These are phyloP conservation scores for Apotomis turbidana DNA, from an alignment of 2,888 invertebrate genomes.

Conservation along the genomic window DNA sequence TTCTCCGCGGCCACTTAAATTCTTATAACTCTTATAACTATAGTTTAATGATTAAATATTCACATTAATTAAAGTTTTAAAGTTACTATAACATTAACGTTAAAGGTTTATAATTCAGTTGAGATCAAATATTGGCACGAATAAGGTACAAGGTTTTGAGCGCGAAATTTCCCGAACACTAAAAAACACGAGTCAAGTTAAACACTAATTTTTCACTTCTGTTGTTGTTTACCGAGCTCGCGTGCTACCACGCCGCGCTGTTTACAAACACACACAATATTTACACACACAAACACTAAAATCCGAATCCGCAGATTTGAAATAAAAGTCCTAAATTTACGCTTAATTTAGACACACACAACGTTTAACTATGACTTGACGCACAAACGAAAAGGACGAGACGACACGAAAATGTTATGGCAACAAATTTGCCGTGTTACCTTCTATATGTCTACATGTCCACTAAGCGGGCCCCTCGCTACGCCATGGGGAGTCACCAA, in stretches of 20 bases:
- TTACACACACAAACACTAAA: constrained; percentile 51
- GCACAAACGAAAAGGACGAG: constrained; percentile 82
- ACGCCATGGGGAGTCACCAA: constrained; percentile 75
- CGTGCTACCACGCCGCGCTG: constrained; percentile 70
- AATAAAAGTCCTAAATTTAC: constrained; percentile 22
- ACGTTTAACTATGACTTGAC: constrained; percentile 81
- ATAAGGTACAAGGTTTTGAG: constrained; percentile 49
- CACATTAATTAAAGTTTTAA: constrained; percentile 29
- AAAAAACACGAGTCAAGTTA: constrained; percentile 7
- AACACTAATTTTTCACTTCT: constrained; percentile 41
- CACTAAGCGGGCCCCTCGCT: constrained; percentile 81
- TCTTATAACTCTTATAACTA: constrained; percentile 3
- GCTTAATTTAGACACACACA: constrained; percentile 51
- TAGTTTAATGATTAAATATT: background rate
- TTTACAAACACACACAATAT: constrained; percentile 74
- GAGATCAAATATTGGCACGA: constrained; percentile 49
- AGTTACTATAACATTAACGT: constrained; percentile 48
- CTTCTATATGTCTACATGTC: constrained; percentile 85
- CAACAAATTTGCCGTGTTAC: constrained; percentile 84
- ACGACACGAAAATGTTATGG: constrained; percentile 82
- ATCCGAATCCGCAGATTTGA: constrained; percentile 11
- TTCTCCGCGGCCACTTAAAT: constrained; percentile 5
- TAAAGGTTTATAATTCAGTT: constrained; percentile 46
- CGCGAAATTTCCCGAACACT: constrained; percentile 41
- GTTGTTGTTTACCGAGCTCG: constrained; percentile 57